Evolutionary conservation across 2,888 invertebrate species (phyloP), one percentile per base, ranked within the genome.

Genomic region (Nemapogon koenigi): DNA sequence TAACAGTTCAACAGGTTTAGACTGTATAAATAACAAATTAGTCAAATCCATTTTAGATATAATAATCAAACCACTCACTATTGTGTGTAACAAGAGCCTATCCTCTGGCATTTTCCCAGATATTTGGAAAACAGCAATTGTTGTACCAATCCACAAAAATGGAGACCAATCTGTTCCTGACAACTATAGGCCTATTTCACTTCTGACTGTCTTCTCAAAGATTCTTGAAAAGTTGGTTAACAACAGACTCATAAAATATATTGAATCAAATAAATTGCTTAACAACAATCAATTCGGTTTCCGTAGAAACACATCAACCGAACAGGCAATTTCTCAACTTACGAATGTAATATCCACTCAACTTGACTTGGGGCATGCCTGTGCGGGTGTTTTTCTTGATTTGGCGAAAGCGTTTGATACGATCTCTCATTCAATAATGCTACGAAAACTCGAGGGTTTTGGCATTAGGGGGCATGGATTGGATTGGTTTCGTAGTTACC

Each of bases 391-490:
- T n/a, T 40, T 40, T 16, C 28, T 40, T 3, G 40, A 40, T 16
- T 27, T 40, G 4, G 37, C 32, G 8, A 40, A 40, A 13, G 40
- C 40, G 2, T 37, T 40, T 11, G 40, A 43, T 14, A 45, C 43
- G 2, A 41, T 42, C 1, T 42, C 46, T 3, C 32, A 41, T 11
- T 28, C 41, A 1, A 39, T 46, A 6, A 35, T 46, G 3, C n/a
- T 46, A 8, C 38, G 28, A 10, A 45, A 41, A 19, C 22, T 46
- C 1, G 42, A 45, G 16, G 10, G 3, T 6, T 1, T 42, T 2
- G 46, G 46, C 1, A 25, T 46, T 8, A 25, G 44, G 31, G 46
- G 44, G 3, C 28, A 13, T 4, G 25, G 43, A 1, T 17, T 39
- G 1, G n/a, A 37, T 0, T 43, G 43, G 42, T 41, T 45, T 22